These are phyloP conservation scores for Parotia lawesii DNA, from an alignment of 2,113 vertebrate species.

Conservation along the genomic window DNA sequence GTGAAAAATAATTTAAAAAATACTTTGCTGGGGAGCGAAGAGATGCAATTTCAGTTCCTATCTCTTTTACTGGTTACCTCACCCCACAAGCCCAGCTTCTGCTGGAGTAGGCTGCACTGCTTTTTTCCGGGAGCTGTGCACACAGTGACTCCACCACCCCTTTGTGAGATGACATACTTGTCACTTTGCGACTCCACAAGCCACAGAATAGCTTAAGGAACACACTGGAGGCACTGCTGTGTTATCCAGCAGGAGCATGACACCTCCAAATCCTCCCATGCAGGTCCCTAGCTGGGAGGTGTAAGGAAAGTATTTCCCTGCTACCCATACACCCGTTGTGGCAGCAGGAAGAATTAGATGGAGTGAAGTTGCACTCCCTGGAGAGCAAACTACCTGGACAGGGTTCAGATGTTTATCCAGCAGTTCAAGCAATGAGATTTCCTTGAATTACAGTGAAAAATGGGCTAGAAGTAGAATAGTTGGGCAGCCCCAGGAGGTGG, in stretches of 20 bases:
- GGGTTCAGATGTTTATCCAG: not conserved
- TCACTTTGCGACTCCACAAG: not conserved
- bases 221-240: not conserved
- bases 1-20: not conserved
- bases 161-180: not conserved
- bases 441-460: not conserved
- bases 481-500: not conserved
- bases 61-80: not conserved
- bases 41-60: not conserved
- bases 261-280: not conserved
- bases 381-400: accelerated
- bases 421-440: not conserved
- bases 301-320: not conserved
- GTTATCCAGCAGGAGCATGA: not conserved
- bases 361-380: not conserved
- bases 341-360: not conserved
- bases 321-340: accelerated
- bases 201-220: not conserved
- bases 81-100: not conserved
- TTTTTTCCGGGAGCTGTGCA: not conserved
- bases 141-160: not conserved
- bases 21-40: not conserved
- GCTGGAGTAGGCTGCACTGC: not conserved
- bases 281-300: not conserved
- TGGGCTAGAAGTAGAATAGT: not conserved